phyloP scores from a whole-genome alignment of 2,888 invertebrate species.

The Stomorhina lunata region DNA sequence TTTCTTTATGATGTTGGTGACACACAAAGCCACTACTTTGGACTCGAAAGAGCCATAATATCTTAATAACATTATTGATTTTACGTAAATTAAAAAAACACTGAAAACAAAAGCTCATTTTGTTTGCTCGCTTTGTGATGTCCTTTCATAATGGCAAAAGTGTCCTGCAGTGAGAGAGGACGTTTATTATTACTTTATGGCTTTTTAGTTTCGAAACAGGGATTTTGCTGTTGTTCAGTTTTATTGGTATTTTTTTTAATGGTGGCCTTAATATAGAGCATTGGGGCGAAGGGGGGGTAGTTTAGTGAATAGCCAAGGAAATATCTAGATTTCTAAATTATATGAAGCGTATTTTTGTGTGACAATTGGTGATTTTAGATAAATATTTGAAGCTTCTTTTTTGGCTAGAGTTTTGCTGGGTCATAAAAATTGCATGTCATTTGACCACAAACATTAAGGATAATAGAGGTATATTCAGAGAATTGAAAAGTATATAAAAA shows the following conservation, averaged over 20 bases:
- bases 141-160: not conserved
- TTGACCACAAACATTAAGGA: conserved; percentile 57
- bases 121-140: not conserved
- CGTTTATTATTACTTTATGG: conserved; percentile 64
- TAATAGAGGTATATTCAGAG: conserved; percentile 5
- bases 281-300: not conserved
- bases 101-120: conserved; percentile 49
- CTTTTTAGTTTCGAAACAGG: conserved; percentile 9
- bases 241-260: conserved; percentile 18
- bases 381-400: not conserved
- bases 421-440: conserved; percentile 60
- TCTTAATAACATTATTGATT: conserved; percentile 71
- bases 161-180: conserved; percentile 59
- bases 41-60: conserved; percentile 46
- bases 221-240: conserved; percentile 1
- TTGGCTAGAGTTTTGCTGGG: not conserved
- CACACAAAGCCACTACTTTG: not conserved
- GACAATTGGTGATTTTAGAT: conserved; percentile 67
- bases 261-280: conserved; percentile 53
- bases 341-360: conserved; percentile 72
- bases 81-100: conserved; percentile 72
- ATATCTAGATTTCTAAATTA: conserved; percentile 77
- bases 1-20: conserved; percentile 32
- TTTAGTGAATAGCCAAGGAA: conserved; percentile 3
- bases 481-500: too few species aligned